These are phyloP conservation scores for Lycorma delicatula DNA, from an alignment of 1,140 invertebrate species.

Conservation along the genomic window DNA sequence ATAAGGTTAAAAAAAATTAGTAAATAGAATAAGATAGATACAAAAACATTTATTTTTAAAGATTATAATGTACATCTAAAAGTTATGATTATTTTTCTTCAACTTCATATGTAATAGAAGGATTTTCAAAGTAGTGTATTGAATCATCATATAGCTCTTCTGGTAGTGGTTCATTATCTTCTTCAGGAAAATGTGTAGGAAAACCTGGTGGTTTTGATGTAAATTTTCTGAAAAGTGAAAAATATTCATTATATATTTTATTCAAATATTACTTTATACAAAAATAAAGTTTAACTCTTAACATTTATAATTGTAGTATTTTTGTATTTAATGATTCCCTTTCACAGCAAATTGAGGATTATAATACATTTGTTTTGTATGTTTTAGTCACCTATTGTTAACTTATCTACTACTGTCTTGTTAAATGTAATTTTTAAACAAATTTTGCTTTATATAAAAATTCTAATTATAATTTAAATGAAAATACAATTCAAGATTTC, in stretches of 20 bases:
- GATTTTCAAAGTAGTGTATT: constrained; percentile 58
- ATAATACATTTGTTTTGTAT: background rate
- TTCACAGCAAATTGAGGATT: background rate
- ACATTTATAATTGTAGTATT: background rate
- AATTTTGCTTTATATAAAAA: too few species aligned
- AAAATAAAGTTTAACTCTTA: background rate
- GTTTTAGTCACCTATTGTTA: background rate
- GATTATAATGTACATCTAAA: too few species aligned
- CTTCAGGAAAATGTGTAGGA: constrained; percentile 63
- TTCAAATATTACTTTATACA: background rate
- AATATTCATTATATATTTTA: background rate
- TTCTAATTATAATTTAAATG: too few species aligned
- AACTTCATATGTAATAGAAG: constrained; percentile 57
- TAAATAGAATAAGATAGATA: too few species aligned
- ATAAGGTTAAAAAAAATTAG: too few species aligned
- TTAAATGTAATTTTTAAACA: too few species aligned
- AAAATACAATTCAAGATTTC: too few species aligned
- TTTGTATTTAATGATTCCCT: background rate
- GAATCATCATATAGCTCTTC: constrained; percentile 64
- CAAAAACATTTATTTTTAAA: too few species aligned
- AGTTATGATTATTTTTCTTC: too few species aligned
- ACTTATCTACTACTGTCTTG: background rate
- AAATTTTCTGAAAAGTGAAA: constrained; percentile 36
- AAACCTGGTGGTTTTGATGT: constrained; percentile 60
- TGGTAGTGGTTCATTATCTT: constrained; percentile 45